Conservation (phyloP, 2,888 invertebrate species). For the Carcina quercana region DNA sequence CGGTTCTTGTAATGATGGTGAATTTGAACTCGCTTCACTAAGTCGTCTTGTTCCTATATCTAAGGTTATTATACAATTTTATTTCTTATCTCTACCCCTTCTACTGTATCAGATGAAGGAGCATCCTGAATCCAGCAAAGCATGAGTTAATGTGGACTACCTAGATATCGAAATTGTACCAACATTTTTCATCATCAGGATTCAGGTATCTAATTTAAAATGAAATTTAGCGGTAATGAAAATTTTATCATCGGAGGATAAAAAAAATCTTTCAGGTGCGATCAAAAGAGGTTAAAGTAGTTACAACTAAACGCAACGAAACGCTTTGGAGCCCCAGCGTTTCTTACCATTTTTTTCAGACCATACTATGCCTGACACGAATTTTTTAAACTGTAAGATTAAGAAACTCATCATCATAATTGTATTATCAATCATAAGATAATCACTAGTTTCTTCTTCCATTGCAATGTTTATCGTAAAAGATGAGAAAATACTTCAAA, state of each 20-base stretch:
- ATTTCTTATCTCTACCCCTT: background rate
- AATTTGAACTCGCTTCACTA: background rate
- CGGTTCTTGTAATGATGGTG: too few species aligned
- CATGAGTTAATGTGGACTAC: constrained; percentile 10
- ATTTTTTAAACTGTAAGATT: too few species aligned
- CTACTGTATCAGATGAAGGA: background rate
- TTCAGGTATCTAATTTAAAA: constrained; percentile 6
- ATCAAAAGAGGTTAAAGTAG: constrained; percentile 27
- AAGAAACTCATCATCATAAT: too few species aligned
- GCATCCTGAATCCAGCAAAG: background rate
- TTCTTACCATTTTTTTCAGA: constrained; percentile 29
- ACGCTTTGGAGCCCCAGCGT: constrained; percentile 30
- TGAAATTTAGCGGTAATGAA: constrained; percentile 21
- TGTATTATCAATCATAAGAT: too few species aligned
- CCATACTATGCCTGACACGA: too few species aligned
- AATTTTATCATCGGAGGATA: constrained; percentile 13
- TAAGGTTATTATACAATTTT: background rate
- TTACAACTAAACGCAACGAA: constrained; percentile 27
- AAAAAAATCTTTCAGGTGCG: constrained; percentile 18
- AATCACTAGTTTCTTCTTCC: too few species aligned
- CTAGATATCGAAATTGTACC: constrained; percentile 10
- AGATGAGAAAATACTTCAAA: too few species aligned
- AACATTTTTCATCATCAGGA: constrained; percentile 1
- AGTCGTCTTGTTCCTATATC: background rate
- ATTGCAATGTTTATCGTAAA: too few species aligned